These are phyloP conservation scores for Eurystomus gularis DNA, from an alignment of 2,113 vertebrate species.

Conservation along the genomic window DNA sequence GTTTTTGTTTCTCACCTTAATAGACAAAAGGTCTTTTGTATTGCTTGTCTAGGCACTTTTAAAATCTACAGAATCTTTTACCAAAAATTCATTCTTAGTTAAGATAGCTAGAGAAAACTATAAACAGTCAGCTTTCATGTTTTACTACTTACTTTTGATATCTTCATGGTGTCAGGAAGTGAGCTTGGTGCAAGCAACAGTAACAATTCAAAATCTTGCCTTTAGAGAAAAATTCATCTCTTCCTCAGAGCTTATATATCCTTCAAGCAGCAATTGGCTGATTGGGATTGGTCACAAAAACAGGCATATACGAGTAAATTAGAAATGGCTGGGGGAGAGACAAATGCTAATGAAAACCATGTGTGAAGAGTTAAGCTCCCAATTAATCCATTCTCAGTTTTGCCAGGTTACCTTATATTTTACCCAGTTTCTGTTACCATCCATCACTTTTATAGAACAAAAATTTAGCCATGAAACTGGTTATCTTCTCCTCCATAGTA, in stretches of 20 bases:
- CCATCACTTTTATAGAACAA: not conserved
- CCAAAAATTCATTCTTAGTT: not conserved
- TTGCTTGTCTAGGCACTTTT: not conserved
- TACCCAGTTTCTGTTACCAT: not conserved
- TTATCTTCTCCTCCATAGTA: not conserved
- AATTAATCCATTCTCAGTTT: not conserved
- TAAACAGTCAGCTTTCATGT: not conserved
- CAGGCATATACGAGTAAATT: not conserved
- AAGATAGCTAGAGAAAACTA: not conserved
- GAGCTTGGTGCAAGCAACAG: fast-evolving
- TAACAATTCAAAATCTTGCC: not conserved
- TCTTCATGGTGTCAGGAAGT: not conserved
- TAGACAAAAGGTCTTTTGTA: not conserved
- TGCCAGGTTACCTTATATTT: not conserved
- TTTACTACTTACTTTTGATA: not conserved
- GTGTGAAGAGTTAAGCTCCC: not conserved
- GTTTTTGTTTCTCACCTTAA: not conserved
- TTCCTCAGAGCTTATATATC: not conserved
- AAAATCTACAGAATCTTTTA: not conserved
- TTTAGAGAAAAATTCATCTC: not conserved
- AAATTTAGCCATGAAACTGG: not conserved
- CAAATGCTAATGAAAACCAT: not conserved
- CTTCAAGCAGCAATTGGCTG: not conserved
- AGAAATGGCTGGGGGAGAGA: not conserved
- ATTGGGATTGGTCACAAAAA: not conserved